phyloP scores from a whole-genome alignment of 2,113 vertebrate genomes.

The Dasypus novemcinctus region DNA sequence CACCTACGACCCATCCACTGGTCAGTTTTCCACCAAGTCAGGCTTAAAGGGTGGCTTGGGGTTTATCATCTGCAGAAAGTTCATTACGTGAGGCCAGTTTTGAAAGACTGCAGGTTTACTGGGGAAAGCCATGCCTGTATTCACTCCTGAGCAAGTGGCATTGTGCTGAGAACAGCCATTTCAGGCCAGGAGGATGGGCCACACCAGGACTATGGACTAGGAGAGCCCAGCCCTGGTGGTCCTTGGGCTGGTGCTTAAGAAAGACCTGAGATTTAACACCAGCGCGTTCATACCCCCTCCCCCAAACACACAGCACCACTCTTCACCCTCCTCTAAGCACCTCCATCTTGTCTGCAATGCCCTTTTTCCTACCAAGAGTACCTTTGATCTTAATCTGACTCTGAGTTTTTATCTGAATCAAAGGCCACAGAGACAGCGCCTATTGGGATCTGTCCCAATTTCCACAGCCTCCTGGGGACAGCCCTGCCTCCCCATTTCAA shows the following conservation, averaged over 20 bases:
- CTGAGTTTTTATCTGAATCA: background rate
- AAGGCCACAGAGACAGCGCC: background rate
- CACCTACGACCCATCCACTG: background rate
- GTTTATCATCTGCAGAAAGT: background rate
- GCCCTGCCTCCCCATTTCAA: background rate
- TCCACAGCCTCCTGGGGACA: background rate
- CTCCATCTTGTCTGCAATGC: background rate
- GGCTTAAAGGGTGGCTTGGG: background rate
- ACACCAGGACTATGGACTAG: fast-evolving
- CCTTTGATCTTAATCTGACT: background rate
- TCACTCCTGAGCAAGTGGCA: background rate
- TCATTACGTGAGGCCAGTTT: background rate
- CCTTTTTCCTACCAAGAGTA: background rate
- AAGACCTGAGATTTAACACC: background rate
- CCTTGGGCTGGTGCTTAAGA: background rate
- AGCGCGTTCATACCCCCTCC: background rate
- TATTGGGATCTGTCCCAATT: background rate
- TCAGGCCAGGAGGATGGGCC: background rate
- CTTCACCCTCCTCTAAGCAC: background rate
- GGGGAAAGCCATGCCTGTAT: background rate
- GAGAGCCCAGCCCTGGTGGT: background rate
- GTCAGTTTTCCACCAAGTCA: background rate
- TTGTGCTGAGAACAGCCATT: background rate
- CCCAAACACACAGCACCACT: background rate
- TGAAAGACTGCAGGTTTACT: background rate